Conservation (phyloP, 2,888 invertebrate genomes). For the Phyllotreta cruciferae region DNA sequence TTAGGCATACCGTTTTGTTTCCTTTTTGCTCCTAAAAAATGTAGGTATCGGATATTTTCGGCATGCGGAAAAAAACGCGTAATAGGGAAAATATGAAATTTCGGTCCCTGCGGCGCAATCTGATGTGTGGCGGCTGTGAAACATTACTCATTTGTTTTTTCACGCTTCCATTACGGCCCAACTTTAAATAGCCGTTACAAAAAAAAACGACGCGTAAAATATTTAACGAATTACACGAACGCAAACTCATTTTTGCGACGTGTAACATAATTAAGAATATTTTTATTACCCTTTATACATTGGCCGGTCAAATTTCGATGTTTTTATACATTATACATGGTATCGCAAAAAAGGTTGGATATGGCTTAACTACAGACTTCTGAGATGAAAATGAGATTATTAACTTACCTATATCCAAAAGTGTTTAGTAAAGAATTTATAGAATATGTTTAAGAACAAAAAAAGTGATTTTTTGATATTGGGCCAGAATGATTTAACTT, state of each 20-base stretch:
- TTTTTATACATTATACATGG: too few relatives aligned
- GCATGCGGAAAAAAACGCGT: neutral
- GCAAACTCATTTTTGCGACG: neutral
- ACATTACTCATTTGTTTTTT: conserved; percentile 19
- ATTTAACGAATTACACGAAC: conserved; percentile 11
- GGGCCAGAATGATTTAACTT: too few relatives aligned
- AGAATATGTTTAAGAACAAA: too few relatives aligned
- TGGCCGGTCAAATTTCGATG: too few relatives aligned
- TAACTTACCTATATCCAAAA: too few relatives aligned
- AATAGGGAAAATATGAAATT: conserved; percentile 19
- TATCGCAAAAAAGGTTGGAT: too few relatives aligned
- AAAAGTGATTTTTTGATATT: too few relatives aligned
- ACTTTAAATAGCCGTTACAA: conserved; percentile 13
- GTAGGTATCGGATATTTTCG: conserved; percentile 5
- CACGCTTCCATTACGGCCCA: conserved; percentile 12
- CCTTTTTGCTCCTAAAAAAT: neutral
- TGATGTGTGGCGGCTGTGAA: conserved; percentile 17
- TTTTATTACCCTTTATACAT: too few relatives aligned
- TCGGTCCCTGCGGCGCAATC: conserved; percentile 18
- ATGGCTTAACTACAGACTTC: too few relatives aligned
- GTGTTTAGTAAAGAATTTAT: too few relatives aligned
- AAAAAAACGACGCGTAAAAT: conserved; percentile 5
- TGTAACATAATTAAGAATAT: neutral
- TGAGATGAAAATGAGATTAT: too few relatives aligned
- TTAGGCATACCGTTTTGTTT: conserved; percentile 9